These are phyloP conservation scores for Pterois miles DNA, from an alignment of 2,797 vertebrate genomes.

Conservation along the genomic window DNA sequence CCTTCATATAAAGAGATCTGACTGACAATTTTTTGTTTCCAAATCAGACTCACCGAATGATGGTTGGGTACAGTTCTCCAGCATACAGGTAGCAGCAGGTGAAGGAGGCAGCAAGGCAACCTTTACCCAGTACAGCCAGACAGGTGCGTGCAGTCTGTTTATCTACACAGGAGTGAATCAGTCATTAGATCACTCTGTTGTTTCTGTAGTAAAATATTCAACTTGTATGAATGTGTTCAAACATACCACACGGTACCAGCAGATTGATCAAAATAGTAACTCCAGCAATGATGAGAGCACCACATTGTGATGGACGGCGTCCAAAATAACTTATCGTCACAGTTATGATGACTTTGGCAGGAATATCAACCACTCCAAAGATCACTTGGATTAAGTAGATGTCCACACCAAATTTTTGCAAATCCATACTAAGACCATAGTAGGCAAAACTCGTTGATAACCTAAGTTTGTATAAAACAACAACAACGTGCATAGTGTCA, in stretches of 20 bases:
- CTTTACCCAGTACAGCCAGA: constrained; percentile 92
- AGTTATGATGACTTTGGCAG: constrained; percentile 88
- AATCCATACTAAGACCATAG: constrained; percentile 91
- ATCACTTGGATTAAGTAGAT: constrained; percentile 96
- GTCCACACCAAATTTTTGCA: constrained; percentile 91
- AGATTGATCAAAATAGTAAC: constrained; percentile 86
- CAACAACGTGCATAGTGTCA: not conserved
- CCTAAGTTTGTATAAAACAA: constrained; percentile 74
- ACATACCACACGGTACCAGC: constrained; percentile 88
- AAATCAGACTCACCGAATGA: constrained; percentile 84
- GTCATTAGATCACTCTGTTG: not conserved
- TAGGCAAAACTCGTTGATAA: constrained; percentile 93
- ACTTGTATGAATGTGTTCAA: not conserved
- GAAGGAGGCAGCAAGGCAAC: constrained; percentile 91
- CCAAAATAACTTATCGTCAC: constrained; percentile 86
- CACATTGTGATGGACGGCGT: constrained; percentile 86
- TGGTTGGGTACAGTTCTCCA: constrained; percentile 92
- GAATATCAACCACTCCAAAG: constrained; percentile 91
- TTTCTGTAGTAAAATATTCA: not conserved
- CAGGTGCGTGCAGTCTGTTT: constrained; percentile 81
- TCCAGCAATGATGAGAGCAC: constrained; percentile 84
- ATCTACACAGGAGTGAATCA: constrained; percentile 76
- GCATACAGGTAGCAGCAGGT: constrained; percentile 90
- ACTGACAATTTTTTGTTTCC: not conserved
- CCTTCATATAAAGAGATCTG: not conserved